Evolutionary conservation across 1,140 invertebrate species (phyloP), one percentile per base, ranked within the genome.

Genomic region (Cotesia vestalis): DNA sequence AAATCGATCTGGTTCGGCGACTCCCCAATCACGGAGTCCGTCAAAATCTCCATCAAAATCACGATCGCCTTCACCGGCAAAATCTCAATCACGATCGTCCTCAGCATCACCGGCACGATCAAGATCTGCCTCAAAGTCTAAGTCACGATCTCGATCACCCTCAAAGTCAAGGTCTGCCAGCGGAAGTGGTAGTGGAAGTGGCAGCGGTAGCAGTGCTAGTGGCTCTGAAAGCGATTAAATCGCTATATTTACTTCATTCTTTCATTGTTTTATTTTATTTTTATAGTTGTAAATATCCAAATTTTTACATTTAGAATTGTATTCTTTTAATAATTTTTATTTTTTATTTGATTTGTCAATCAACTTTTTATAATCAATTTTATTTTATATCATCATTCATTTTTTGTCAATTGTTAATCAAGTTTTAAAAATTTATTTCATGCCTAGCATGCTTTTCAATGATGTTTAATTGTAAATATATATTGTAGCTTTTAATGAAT

Each of bases 171-270:
- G 74, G 71, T 84, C 81, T 20, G 75, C 51, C 5, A 78, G 51
- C 77, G 79, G 75, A 40, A 85, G 80, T 20, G 79, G 73, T 5
- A 84, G 80, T 66, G 82, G 77, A 20, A 84, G 82, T 57, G 81
- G 78, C 4, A 83, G 80, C 51, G 84, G 73, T 0, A 81, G 80
- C 53, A 83, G 81, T 66, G 83, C 80, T 68, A 83, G 82, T 59
- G 85, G 78, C 3, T 86, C 84, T 0, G 84, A 85, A 6, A 86
- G 84, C 66, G 83, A 86, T 70, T 86, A 72, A 83, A 75, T 40
- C 27, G 27, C 27, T 27, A 27, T 1, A 27, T 27, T 27, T 27
- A 27, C 27, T 70, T 6, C 52, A 46, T 46, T 46, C 40, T 6
- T 9, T 46, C 27, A 27, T 46, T 11, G 5, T 46, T 46, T 46